Evolutionary conservation across 2,888 invertebrate genomes (phyloP), one percentile per base, ranked within the genome.

Genomic region (Ctena decussata): DNA sequence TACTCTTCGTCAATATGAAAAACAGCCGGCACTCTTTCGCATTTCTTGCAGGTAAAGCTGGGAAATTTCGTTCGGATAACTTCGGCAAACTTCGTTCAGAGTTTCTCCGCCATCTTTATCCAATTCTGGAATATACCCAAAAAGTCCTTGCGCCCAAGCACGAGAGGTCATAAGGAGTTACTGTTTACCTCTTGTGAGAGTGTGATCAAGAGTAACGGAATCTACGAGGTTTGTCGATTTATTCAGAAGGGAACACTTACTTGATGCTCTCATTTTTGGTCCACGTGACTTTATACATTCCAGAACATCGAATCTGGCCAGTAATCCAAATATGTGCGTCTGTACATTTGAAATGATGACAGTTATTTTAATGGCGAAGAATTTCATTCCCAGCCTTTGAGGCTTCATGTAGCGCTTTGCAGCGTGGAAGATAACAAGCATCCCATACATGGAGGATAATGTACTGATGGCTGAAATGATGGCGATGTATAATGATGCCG

Each of bases 311-410:
- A 69, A 77, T 12, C 76, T 57, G 0, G 86, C 89, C 18, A 91
- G 69, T 6, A 77, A 60, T 21, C 69, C 73, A 24, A 91, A 87
- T 12, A 91, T 35, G 18, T 80, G 46, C n/a, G 53, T 77, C 76
- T 91, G 91, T 24, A 91, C 37, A 70, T 90, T 90, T 39, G 82
- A 57, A 5, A 87, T 18, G 2, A 90, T 41, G 1, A 91, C 72
- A 24, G 80, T 41, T 21, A 85, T 21, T 46, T 89, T 88, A 2
- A 91, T 72, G 0, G 85, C 80, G 18, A 82, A 65, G 65, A 89
- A 90, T 46, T 90, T 91, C 18, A 86, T 35, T 0, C 65, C 74
- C 27, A 90, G n/a, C 32, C 71, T 71, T 30, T 86, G 85, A 44
- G 85, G 83, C 11, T 37, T 53, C 21, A 91, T 73, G 8, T 74